Percentiles rank a stretch among this genome's conserved stretches.
Conservation (phyloP, 1,140 invertebrate species). For the Macrostomum lignano region DNA sequence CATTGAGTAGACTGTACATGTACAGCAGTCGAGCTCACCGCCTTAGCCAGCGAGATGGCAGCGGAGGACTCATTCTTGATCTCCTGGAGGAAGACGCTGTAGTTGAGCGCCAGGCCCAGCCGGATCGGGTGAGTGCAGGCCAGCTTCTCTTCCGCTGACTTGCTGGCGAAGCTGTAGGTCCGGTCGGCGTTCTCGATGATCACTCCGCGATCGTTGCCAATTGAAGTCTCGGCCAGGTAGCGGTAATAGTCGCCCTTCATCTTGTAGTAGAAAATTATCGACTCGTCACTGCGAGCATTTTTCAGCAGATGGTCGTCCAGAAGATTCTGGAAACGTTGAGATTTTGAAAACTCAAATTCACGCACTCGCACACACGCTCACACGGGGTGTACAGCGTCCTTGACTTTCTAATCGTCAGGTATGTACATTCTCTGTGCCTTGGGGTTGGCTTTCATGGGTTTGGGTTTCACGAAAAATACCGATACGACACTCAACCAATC, state of each 20-base stretch:
- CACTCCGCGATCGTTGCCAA: constrained; percentile 64
- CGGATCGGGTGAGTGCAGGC: constrained; percentile 9
- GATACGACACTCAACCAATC: too few species aligned
- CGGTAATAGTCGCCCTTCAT: constrained; percentile 98
- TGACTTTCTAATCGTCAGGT: too few species aligned
- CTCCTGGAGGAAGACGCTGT: constrained; percentile 12
- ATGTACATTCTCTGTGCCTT: too few species aligned
- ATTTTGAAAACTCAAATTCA: too few species aligned
- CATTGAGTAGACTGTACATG: too few species aligned
- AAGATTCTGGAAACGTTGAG: constrained; percentile 50
- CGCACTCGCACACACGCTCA: too few species aligned
- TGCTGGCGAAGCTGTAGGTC: constrained; percentile 8
- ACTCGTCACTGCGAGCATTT: constrained; percentile 78
- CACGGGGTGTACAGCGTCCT: too few species aligned
- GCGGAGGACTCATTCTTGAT: constrained; percentile 8
- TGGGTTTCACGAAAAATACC: too few species aligned
- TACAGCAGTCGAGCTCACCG: too few species aligned
- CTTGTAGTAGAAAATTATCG: constrained; percentile 94
- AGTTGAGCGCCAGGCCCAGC: constrained; percentile 11
- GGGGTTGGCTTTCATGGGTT: too few species aligned
- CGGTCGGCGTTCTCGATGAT: constrained; percentile 49
- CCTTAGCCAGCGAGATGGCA: constrained; percentile 9
- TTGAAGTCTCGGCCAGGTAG: constrained; percentile 79
- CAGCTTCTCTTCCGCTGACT: constrained; percentile 9
- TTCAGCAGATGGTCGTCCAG: constrained; percentile 82